Evolutionary conservation across 1,140 invertebrate species (phyloP).

Genomic region (Stenopsyche tienmushanensis): DNA sequence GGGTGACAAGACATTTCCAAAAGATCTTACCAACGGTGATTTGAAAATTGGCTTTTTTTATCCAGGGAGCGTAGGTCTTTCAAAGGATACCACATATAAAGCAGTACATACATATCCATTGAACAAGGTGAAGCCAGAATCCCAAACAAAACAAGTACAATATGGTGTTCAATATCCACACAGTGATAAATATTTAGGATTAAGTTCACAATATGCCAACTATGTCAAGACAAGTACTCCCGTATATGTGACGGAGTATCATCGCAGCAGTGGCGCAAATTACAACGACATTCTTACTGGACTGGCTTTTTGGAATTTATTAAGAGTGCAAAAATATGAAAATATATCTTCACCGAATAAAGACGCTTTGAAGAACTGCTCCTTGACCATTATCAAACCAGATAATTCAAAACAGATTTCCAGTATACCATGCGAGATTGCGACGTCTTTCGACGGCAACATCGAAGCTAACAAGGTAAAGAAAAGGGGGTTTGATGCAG

Average conservation of each 20-base stretch:
- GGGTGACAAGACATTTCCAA: no score
- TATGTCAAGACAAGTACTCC: no score
- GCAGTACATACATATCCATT: no score
- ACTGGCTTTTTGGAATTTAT: constrained; percentile 32
- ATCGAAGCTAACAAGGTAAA: constrained; percentile 6
- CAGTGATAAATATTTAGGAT: no score
- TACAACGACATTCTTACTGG: constrained; percentile 29
- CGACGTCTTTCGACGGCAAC: constrained; percentile 19
- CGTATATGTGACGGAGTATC: constrained; percentile 12
- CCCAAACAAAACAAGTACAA: no score
- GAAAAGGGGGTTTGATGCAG: neutral
- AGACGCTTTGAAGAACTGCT: constrained; percentile 21
- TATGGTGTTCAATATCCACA: no score
- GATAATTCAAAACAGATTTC: constrained; percentile 9
- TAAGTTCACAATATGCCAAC: no score
- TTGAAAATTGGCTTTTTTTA: no score
- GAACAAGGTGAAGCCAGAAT: no score
- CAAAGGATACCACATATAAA: no score
- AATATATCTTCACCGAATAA: neutral
- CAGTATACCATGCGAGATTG: constrained; percentile 35
- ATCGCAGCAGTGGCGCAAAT: constrained; percentile 3
- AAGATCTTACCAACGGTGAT: no score
- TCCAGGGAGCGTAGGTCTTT: no score
- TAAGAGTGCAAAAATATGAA: constrained; percentile 16
- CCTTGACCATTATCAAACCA: constrained; percentile 12